A percentile compares a stretch with the other conserved stretches of the same genome.
These are phyloP conservation scores for Apodemus sylvaticus DNA, from an alignment of 2,113 vertebrate genomes.

Conservation along the genomic window DNA sequence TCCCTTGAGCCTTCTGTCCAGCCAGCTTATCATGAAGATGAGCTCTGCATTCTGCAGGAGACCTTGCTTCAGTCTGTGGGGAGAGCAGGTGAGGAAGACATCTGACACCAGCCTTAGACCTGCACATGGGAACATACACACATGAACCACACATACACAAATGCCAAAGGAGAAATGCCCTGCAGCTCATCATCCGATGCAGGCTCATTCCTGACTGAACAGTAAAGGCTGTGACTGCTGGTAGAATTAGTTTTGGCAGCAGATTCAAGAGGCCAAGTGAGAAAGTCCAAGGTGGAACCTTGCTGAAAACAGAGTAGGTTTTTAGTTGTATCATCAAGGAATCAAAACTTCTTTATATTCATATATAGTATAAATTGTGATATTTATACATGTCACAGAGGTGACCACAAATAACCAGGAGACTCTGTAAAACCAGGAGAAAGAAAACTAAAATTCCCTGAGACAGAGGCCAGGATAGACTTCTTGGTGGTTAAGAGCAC, in stretches of 20 bases:
- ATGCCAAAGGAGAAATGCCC: background rate
- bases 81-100: background rate
- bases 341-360: background rate
- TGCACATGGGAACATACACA: background rate
- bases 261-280: background rate
- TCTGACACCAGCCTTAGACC: background rate
- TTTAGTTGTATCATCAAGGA: background rate
- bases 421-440: background rate
- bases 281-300: background rate
- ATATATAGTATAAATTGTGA: background rate
- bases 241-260: background rate
- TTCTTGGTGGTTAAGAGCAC: background rate
- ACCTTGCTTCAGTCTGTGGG: background rate
- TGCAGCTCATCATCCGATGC: background rate
- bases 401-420: background rate
- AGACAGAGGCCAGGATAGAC: background rate
- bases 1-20: background rate
- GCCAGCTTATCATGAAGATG: background rate
- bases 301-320: background rate
- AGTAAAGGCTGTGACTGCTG: background rate
- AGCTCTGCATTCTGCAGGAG: background rate
- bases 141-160: background rate
- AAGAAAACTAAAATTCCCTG: background rate
- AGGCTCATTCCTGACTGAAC: conserved; percentile 7
- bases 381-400: background rate